These are phyloP conservation scores for Drosophila borborema DNA, from an alignment of 2,888 invertebrate species.

Conservation along the genomic window DNA sequence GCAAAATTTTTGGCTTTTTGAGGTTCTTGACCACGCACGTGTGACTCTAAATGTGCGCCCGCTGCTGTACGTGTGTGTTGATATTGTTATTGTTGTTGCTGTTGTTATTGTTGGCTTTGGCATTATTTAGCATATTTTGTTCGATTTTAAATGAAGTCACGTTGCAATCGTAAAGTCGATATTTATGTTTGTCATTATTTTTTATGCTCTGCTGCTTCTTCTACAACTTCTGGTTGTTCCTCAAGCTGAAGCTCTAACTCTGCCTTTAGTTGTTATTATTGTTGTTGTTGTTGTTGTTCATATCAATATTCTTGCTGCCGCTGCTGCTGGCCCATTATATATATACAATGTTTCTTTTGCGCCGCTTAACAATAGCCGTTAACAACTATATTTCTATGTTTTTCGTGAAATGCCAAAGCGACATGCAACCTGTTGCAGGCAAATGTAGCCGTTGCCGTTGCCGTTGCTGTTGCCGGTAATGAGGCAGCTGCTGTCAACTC, in stretches of 20 bases:
- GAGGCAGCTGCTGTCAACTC: constrained; percentile 72
- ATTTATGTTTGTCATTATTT: constrained; percentile 70
- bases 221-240: constrained; percentile 25
- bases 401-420: constrained; percentile 56
- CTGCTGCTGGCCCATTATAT: constrained; percentile 39
- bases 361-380: constrained; percentile 74
- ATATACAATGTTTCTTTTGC: constrained; percentile 48
- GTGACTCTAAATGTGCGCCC: constrained; percentile 67
- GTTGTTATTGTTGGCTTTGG: constrained; percentile 33
- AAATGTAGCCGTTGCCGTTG: constrained; percentile 30
- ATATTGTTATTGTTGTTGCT: constrained; percentile 18
- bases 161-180: constrained; percentile 76
- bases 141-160: constrained; percentile 82
- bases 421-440: constrained; percentile 52
- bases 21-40: constrained; percentile 80
- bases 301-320: constrained; percentile 44
- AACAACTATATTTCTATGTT: constrained; percentile 74
- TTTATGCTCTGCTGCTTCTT: constrained; percentile 63
- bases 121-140: constrained; percentile 79
- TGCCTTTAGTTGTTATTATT: constrained; percentile 23
- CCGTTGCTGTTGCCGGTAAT: constrained; percentile 44
- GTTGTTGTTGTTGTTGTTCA: constrained; percentile 24
- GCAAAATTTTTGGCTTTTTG: constrained; percentile 62
- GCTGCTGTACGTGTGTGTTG: constrained; percentile 53
- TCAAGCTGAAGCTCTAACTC: neutral